Evolutionary conservation across 2,888 invertebrate genomes (phyloP).

Genomic region (Eucera pruinosa): DNA sequence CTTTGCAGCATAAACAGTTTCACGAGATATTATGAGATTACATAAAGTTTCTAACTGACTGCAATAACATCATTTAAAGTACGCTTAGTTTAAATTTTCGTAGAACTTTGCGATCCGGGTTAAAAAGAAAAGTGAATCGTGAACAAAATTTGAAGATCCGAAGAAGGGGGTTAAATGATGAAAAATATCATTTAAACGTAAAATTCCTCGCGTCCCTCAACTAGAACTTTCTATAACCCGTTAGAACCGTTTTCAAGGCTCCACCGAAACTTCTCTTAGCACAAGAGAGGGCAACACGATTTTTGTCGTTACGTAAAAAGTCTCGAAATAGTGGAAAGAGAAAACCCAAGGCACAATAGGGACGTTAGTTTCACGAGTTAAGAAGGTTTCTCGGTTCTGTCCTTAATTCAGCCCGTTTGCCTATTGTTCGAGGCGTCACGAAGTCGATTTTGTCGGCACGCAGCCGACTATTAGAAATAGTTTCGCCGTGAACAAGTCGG

Average conservation of each 20-base stretch:
- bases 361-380: slow-evolving; percentile 18
- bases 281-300: neutral
- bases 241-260: slow-evolving; percentile 3
- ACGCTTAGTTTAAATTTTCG: no score
- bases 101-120: no score
- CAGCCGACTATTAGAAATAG: slow-evolving; percentile 76
- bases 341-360: slow-evolving; percentile 28
- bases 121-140: no score
- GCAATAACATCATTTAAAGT: no score
- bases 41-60: no score
- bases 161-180: no score
- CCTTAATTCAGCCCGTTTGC: slow-evolving; percentile 35
- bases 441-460: slow-evolving; percentile 60
- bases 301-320: slow-evolving; percentile 26
- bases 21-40: no score
- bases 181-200: no score
- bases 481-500: slow-evolving; percentile 72
- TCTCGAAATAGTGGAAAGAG: slow-evolving; percentile 19
- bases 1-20: no score
- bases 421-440: slow-evolving; percentile 59
- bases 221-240: slow-evolving; percentile 33
- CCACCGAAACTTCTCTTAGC: neutral
- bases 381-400: slow-evolving; percentile 7
- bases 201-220: no score
- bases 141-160: no score